Percentiles rank a stretch among this genome's conserved stretches.
Evolutionary conservation across 92 coral and sea anemone genomes (phyloP).

Genomic region (Montipora capitata): DNA sequence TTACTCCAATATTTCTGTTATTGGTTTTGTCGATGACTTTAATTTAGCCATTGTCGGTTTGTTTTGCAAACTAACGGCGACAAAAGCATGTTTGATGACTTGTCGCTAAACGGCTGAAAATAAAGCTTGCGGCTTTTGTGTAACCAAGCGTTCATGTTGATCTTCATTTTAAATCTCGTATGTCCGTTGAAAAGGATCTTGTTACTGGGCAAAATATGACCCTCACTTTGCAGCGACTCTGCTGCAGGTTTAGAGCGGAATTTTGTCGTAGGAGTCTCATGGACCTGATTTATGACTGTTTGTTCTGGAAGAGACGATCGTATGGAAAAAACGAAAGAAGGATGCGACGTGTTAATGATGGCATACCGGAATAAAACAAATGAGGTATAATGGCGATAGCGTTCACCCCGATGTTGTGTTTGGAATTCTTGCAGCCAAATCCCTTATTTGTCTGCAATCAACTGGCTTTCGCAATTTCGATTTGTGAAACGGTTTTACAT

Average conservation of each 20-base stretch:
- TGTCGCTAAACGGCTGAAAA: constrained; percentile 7
- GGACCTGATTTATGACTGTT: not conserved
- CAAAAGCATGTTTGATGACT: not conserved
- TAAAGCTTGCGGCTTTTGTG: constrained; percentile 26
- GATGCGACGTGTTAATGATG: constrained; percentile 24
- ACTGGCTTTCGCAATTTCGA: not conserved
- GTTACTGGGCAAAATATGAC: constrained; percentile 59
- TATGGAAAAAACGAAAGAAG: constrained; percentile 25
- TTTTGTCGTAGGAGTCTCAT: not conserved
- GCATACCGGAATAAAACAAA: constrained; percentile 36
- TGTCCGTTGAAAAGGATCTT: constrained; percentile 92
- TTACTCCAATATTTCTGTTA: constrained; percentile 23
- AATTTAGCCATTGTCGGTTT: constrained; percentile 16
- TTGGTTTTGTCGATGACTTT: constrained; percentile 27
- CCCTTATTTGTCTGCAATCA: not conserved
- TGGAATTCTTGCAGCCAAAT: not conserved
- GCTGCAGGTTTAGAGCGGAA: not conserved
- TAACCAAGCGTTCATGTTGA: constrained; percentile 53
- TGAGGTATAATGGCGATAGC: constrained; percentile 23
- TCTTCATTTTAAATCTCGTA: constrained; percentile 93
- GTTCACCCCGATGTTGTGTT: not conserved
- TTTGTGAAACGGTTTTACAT: too few relatives aligned
- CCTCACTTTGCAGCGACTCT: not conserved
- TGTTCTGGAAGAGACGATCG: constrained; percentile 34
- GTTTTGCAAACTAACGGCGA: not conserved